phyloP scores from a whole-genome alignment of 2,113 vertebrate species.

The Scartelaos histophorus region DNA sequence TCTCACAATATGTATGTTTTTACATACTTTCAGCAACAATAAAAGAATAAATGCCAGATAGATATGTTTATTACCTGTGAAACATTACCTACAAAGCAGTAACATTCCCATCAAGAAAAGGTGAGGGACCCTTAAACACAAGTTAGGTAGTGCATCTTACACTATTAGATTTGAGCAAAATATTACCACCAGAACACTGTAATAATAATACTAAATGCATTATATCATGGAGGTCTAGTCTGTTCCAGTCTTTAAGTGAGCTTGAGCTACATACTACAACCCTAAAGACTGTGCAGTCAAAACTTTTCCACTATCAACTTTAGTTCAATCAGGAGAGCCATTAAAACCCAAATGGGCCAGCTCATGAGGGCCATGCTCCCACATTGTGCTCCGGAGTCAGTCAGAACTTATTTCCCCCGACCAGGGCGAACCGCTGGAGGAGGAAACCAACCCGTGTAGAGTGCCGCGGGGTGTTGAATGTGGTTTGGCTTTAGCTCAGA shows the following conservation, averaged over 20 bases:
- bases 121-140: too few relatives aligned
- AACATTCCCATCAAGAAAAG: too few relatives aligned
- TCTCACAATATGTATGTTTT: too few relatives aligned
- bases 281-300: conserved; percentile 18
- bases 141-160: background rate
- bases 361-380: conserved; percentile 47
- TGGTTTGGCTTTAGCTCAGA: conserved; percentile 59
- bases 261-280: background rate
- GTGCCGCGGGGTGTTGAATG: conserved; percentile 60
- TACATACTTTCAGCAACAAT: too few relatives aligned
- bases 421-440: conserved; percentile 39
- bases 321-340: conserved; percentile 53
- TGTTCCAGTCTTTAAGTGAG: background rate
- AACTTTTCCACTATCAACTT: conserved; percentile 57
- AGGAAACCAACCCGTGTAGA: conserved; percentile 54
- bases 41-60: too few relatives aligned
- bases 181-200: background rate
- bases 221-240: background rate
- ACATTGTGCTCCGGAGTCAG: conserved; percentile 48
- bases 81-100: too few relatives aligned
- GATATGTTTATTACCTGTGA: too few relatives aligned
- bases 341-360: conserved; percentile 50
- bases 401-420: conserved; percentile 57
- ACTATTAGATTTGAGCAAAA: background rate
- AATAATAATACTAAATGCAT: background rate